Percentiles rank a stretch among this genome's conserved stretches.
phyloP scores from a whole-genome alignment of 2,113 vertebrate genomes.

The Laticauda laticaudata region DNA sequence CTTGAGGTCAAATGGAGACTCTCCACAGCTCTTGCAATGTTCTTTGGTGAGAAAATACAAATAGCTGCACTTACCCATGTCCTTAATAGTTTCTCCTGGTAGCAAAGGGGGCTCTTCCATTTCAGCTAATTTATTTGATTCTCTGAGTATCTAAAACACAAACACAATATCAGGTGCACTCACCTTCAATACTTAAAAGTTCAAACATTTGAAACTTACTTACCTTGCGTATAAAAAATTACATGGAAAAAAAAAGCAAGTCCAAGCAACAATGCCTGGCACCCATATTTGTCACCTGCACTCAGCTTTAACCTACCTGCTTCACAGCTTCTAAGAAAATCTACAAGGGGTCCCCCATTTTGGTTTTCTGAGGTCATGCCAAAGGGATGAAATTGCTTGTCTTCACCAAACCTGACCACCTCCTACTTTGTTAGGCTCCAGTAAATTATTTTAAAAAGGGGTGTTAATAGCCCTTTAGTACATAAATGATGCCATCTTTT shows the following conservation, averaged over 20 bases:
- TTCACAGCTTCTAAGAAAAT: background rate
- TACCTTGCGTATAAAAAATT: background rate
- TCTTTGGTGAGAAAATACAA: constrained; percentile 8
- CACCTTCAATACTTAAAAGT: background rate
- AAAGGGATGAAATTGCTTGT: background rate
- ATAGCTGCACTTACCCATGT: constrained; percentile 74
- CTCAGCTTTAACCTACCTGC: background rate
- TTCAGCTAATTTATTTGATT: constrained; percentile 81
- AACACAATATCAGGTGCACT: background rate
- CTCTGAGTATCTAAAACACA: constrained; percentile 69
- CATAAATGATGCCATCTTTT: background rate
- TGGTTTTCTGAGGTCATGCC: background rate
- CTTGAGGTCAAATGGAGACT: background rate
- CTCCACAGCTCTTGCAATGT: background rate
- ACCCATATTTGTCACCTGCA: background rate
- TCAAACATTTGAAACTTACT: background rate
- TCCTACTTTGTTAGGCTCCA: background rate
- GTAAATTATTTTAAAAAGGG: background rate
- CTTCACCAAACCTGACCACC: background rate
- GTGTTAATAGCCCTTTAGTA: too few relatives aligned
- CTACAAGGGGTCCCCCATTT: background rate
- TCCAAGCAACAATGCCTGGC: background rate
- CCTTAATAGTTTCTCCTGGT: constrained; percentile 89
- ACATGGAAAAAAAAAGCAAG: background rate
- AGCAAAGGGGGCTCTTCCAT: constrained; percentile 89